These are phyloP conservation scores for Synanceia verrucosa DNA, from an alignment of 2,797 vertebrate genomes.

Conservation along the genomic window DNA sequence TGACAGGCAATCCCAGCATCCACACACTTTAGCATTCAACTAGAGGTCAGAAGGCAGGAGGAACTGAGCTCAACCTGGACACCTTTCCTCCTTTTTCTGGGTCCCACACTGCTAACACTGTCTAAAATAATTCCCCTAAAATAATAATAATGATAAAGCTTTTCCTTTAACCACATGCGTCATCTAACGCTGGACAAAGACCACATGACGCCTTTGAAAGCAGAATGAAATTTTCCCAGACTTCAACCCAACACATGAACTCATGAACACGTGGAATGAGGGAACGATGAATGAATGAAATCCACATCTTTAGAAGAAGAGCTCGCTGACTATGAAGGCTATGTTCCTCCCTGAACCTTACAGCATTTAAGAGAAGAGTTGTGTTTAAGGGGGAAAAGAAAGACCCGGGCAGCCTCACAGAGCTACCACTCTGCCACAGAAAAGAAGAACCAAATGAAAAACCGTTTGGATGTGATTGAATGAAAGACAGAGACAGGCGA, in stretches of 20 bases:
- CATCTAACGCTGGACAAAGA: constrained; percentile 51
- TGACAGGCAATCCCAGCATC: constrained; percentile 76
- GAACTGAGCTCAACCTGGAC: constrained; percentile 53
- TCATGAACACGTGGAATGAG: constrained; percentile 81
- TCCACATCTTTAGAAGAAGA: constrained; percentile 83
- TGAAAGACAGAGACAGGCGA: constrained; percentile 78
- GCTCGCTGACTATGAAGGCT: constrained; percentile 45
- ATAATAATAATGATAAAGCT: neutral
- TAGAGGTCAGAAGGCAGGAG: constrained; percentile 66
- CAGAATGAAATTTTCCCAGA: constrained; percentile 68
- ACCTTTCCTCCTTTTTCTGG: constrained; percentile 37
- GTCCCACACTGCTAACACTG: constrained; percentile 42
- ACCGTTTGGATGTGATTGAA: constrained; percentile 72
- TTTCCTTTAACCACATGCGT: constrained; percentile 57
- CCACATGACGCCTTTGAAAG: constrained; percentile 52
- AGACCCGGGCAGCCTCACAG: constrained; percentile 58
- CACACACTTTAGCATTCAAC: constrained; percentile 74
- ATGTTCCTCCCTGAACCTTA: constrained; percentile 60
- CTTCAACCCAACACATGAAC: constrained; percentile 65
- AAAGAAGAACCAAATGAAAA: constrained; percentile 70
- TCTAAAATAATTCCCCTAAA: constrained; percentile 15
- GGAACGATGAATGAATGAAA: constrained; percentile 86
- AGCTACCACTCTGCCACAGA: constrained; percentile 66
- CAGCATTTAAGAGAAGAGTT: constrained; percentile 51
- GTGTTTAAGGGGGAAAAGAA: constrained; percentile 49